phyloP scores from a whole-genome alignment of 1,140 invertebrate species.

The Halyomorpha halys region DNA sequence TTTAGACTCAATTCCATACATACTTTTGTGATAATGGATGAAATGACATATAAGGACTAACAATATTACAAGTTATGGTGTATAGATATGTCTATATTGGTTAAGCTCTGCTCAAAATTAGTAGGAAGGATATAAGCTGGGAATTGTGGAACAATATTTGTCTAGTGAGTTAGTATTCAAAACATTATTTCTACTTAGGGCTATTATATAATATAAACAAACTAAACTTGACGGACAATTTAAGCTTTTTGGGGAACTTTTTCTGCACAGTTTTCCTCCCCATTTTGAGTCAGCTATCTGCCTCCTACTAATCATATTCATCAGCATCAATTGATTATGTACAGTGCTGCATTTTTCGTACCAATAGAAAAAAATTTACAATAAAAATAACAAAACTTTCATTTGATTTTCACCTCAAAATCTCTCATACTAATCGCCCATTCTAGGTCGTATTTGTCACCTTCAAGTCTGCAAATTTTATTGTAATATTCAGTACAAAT shows the following conservation, averaged over 20 bases:
- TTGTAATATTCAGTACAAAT: constrained; percentile 90
- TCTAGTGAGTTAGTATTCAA: neutral
- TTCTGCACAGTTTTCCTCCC: constrained; percentile 26
- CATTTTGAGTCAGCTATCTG: constrained; percentile 20
- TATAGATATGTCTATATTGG: too few species aligned
- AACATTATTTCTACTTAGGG: constrained; percentile 4
- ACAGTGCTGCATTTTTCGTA: constrained; percentile 16
- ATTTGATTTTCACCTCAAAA: constrained; percentile 67
- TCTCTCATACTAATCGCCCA: constrained; percentile 86
- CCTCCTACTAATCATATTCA: constrained; percentile 20
- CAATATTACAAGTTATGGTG: too few species aligned
- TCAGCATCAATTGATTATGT: constrained; percentile 13
- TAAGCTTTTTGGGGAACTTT: constrained; percentile 20
- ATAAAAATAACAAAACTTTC: constrained; percentile 15
- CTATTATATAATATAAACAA: neutral
- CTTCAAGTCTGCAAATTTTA: constrained; percentile 81
- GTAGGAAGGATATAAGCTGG: too few species aligned
- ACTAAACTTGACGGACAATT: constrained; percentile 2
- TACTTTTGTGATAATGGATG: too few species aligned
- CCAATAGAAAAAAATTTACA: constrained; percentile 5
- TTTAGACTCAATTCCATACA: too few species aligned
- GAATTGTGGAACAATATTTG: too few species aligned
- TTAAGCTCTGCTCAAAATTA: too few species aligned
- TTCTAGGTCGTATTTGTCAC: constrained; percentile 98
- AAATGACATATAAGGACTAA: too few species aligned